Base-by-base conservation (phyloP, 1,140 invertebrate species). In the Drosophila auraria region DNA sequence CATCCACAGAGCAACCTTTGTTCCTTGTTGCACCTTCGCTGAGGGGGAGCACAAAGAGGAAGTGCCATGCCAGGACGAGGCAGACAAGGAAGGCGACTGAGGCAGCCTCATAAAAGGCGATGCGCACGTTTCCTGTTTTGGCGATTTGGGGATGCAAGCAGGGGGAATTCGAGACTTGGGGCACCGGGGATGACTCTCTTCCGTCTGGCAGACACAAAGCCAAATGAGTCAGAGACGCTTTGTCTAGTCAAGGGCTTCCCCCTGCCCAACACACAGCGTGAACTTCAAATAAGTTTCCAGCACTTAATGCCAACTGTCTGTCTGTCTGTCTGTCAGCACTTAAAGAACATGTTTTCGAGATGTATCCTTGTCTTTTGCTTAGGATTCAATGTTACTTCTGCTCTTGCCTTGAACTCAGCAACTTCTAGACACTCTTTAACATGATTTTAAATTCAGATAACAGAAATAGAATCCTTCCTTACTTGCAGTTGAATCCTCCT, bases 61-160 rank as follows among this genome's bases (percentile, higher is more conserved):
- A 69, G 47, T 69, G 15, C 27, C 40, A 14, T 25, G 33, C 27
- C 63, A 36, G 63, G 30, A 56, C 47, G 27, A 38, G n/a, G 20
- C 50, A 84, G 63, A 84, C 82, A 76, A 66, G 63, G 78, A 54
- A 82, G 40, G n/a, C 40, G 20, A 65, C 56, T n/a, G 56, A 42
- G 44, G 58, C 76, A 83, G 81, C 69, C 77, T 69, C 78, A 69
- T 80, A 78, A 89, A 89, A 83, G 69, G 69, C 58, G 51, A 71
- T 80, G 83, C 33, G 72, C 84, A 87, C 86, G 83, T 89, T 87
- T 87, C 83, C 83, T 87, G 83, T 74, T 89, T 73, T 42, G 64
- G 61, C 75, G 70, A 49, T 87, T 87, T 47, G 71, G 79, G 71
- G 76, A 60, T 62, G 82, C 69, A 75, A 63, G 70, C 61, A 42